Base-by-base conservation (phyloP, 2,797 vertebrate species). In the Halcyon chelicuti region DNA sequence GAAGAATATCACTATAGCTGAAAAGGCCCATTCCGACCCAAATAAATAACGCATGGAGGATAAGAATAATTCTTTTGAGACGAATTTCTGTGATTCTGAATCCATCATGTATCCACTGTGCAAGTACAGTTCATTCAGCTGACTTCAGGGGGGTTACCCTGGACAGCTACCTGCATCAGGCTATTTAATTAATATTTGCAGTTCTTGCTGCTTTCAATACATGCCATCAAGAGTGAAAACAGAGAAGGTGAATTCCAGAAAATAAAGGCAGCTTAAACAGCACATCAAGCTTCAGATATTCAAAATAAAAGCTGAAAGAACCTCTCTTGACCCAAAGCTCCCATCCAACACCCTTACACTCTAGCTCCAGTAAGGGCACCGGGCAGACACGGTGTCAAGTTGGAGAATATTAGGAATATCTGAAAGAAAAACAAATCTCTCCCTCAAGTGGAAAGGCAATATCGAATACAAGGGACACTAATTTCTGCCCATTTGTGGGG, bases 281-380 rank as follows among this genome's bases (percentile, higher is more conserved):
- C 28, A 29, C 40, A 3, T 7, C n/a, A 47, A 75, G 76, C 22
- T 8, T 40, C 17, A 63, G 37, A 26, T 55, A 33, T 5, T 52
- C 19, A 51, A 65, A 90, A 57, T 3, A 16, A 29, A 66, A 84
- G n/a, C 54, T 31, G 39, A 49, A 62, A 49, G n/a, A 68, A 19
- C 7, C 12, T 31, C 40, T 52, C 28, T 31, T 39, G 14, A 42
- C 63, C 42, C 46, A 9, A 25, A 44, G 46, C 39, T 57, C 44
- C 40, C 39, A 6, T 7, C 9, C 4, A 2, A 18, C 17, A 42
- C 26, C 21, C 21, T n/a, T 19, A 21, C 4, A 2, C 9, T 54
- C 9, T 28, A 39, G 33, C 44, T 92, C 9, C 37, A 29, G 63
- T 61, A 33, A 58, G 10, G 31, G 33, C 29, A 31, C 3, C 20